Evolutionary conservation across 1,140 invertebrate genomes (phyloP), one percentile per base, ranked within the genome.

Genomic region (Drosophila ohnishii): DNA sequence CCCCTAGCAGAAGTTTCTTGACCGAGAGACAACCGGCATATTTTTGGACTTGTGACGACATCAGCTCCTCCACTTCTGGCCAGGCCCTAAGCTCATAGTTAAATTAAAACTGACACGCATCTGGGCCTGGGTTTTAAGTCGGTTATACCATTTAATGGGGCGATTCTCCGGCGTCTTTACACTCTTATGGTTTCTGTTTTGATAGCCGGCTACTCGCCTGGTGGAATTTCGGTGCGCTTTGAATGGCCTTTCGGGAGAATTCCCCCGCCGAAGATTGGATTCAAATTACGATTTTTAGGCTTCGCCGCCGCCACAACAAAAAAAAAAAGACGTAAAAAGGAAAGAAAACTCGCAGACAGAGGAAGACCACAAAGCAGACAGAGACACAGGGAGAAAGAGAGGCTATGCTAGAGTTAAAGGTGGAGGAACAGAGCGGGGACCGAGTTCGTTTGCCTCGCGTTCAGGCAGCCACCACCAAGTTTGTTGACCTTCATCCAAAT

Each of bases 281-380:
- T 87, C 84, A 88, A 87, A 87, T 87, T 87, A 87, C 83, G 64
- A 74, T 88, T 88, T 84, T 87, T 80, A 78, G 84, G 73, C 76
- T 87, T 87, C 83, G 63, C 56, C 66, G 51, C 16, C 45, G 63
- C 57, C 70, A 71, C 79, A 65, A 22, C 22, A 60, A 75, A 78
- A 80, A 51, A 62, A 48, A 34, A 61, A 47, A 63, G 53, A 55
- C 44, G 11, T 25, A 14, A 45, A 25, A 47, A 48, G 65, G 42
- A 70, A 65, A 61, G 34, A 57, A 45, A 48, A 74, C 42, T 14
- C 57, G 51, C 75, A 64, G 57, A 80, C 39, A 72, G 47, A 48
- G 47, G 25, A 48, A 48, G 47, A 48, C 25, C 47, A n/a, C 47
- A 48, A 28, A n/a, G 25, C 25, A 48, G 28, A 35, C 42, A 42